Evolutionary conservation across 2,888 invertebrate species (phyloP).

Genomic region (Pyrgus malvae): DNA sequence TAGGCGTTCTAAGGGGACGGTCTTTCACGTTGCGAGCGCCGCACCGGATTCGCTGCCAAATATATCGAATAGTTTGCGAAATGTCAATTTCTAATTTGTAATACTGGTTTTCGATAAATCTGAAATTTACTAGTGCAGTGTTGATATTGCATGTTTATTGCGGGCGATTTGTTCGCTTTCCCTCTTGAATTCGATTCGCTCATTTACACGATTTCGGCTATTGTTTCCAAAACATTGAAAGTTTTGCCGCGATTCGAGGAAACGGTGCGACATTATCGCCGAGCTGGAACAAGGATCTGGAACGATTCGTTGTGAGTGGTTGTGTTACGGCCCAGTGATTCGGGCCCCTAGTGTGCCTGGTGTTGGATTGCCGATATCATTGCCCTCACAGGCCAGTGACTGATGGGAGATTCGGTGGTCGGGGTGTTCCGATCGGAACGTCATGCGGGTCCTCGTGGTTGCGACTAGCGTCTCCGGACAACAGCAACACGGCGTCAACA

Average conservation of each 20-base stretch:
- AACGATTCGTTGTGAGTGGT: conserved; percentile 62
- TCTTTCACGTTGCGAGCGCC: conserved; percentile 52
- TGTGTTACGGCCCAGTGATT: conserved; percentile 68
- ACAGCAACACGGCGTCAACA: conserved; percentile 72
- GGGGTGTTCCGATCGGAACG: conserved; percentile 58
- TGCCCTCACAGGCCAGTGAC: conserved; percentile 56
- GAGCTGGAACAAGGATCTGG: conserved; percentile 49
- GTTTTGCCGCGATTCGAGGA: conserved; percentile 53
- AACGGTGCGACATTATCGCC: conserved; percentile 34
- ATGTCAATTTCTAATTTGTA: conserved; percentile 12
- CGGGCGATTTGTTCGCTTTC: conserved; percentile 26
- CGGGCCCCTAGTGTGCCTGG: conserved; percentile 55
- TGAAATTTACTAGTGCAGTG: conserved; percentile 24
- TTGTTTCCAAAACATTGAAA: conserved; percentile 72
- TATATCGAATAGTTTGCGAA: conserved; percentile 56
- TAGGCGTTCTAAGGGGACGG: conserved; percentile 61
- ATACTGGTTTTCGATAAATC: conserved; percentile 11
- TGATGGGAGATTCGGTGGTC: conserved; percentile 68
- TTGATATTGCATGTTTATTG: conserved; percentile 20
- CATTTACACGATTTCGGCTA: conserved; percentile 46
- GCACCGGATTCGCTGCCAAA: conserved; percentile 54
- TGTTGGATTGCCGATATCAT: conserved; percentile 52
- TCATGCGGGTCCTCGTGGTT: conserved; percentile 66
- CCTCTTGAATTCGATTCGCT: conserved; percentile 42
- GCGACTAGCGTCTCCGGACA: conserved; percentile 59